Base-by-base conservation (phyloP, 2,888 invertebrate genomes). In the Pseudococcus jackbeardsleyi region DNA sequence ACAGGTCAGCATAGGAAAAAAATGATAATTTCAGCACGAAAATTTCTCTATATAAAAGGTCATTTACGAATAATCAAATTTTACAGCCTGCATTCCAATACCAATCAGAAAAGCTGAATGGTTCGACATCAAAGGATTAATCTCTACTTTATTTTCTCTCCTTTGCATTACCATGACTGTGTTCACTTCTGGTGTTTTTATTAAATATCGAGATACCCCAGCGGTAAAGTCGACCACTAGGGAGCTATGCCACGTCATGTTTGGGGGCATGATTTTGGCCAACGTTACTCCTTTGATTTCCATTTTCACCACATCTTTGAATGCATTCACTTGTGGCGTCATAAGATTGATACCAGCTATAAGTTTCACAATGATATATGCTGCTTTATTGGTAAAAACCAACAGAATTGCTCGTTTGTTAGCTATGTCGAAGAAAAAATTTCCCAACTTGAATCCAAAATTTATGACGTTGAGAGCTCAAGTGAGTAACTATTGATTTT, bases 391-490 rank as follows among this genome's bases (percentile, higher is more conserved):
- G 84, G 95, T 95, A 15, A 95, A 96, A 92, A 96, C 96, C 0
- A 96, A 96, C 91, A 92, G 96, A 89, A 96, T 96, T 89, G 95
- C 95, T 0, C 91, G 95, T 50, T 95, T 96, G 90, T 92, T 96
- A 89, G 95, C 95, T 9, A 95, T 95, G 1, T 94, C 94, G 89
- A 95, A 95, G 91, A 94, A 94, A 91, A 92, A 94, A 89, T 95
- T 95, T 89, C 94, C 95, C 82, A 95, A 94, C 0, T 93, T 94
- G 90, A 95, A 95, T 90, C 94, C 94, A 0, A 90, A 92, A 87
- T 95, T 95, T 91, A 94, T 95, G 93, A 93, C 93, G 3, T 93
- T 93, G 3, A 92, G 92, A n/a, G 92, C 93, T 22, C 92, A 92
- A 91, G 93, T 94, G 89, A 89, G 88, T 59, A 3, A 19, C 26